These are phyloP conservation scores for Spondyliosoma cantharus DNA, from an alignment of 2,797 vertebrate genomes.

Conservation along the genomic window DNA sequence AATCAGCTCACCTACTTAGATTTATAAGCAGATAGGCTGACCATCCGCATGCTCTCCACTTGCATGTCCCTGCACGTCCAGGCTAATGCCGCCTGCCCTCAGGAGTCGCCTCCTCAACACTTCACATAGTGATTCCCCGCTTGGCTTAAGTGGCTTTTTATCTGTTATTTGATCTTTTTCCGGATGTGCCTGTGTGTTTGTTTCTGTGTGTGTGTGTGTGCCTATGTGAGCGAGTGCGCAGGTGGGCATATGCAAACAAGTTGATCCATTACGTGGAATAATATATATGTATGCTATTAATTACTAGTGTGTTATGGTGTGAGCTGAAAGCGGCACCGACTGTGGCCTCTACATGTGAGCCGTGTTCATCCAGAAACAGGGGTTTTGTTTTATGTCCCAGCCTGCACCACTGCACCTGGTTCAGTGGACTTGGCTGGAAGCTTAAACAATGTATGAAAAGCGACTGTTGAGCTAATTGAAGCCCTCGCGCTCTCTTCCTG, in stretches of 20 bases:
- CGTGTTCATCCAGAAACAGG: constrained; percentile 23
- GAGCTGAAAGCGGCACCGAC: constrained; percentile 5
- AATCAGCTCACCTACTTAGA: constrained; percentile 62
- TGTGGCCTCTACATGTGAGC: constrained; percentile 39
- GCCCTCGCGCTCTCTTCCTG: constrained; percentile 60
- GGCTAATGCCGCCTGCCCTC: constrained; percentile 36
- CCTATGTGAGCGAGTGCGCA: neutral
- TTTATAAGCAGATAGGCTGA: constrained; percentile 70
- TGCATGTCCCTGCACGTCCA: constrained; percentile 72
- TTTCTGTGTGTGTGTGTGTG: constrained; percentile 5
- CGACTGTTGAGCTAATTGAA: constrained; percentile 63
- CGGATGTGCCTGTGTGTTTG: constrained; percentile 20
- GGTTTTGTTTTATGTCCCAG: constrained; percentile 48
- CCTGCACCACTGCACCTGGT: constrained; percentile 67
- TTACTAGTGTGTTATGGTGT: constrained; percentile 24
- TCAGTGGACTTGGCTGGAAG: constrained; percentile 56
- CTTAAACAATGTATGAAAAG: constrained; percentile 58
- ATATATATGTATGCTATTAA: neutral
- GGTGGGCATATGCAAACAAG: neutral
- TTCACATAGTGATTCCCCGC: constrained; percentile 51
- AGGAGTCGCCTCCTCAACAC: constrained; percentile 65
- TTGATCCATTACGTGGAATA: neutral
- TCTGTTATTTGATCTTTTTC: constrained; percentile 58
- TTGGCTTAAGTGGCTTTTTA: constrained; percentile 50
- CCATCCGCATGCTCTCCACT: constrained; percentile 65